Conservation (phyloP, 1,140 invertebrate genomes). For the Frieseomelitta varia region DNA sequence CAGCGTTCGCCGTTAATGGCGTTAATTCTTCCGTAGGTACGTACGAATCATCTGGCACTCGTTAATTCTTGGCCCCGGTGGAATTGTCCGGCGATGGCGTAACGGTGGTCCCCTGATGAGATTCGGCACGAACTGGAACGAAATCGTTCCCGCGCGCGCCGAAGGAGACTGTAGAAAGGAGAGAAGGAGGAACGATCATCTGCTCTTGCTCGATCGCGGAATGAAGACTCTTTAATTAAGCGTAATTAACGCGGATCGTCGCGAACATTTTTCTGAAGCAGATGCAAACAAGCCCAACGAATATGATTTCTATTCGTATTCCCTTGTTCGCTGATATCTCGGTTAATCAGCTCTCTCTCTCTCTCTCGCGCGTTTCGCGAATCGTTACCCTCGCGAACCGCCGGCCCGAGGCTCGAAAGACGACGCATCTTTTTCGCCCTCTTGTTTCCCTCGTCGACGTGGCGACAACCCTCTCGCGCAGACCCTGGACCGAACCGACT, state of each 20-base stretch:
- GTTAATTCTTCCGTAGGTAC: conserved; percentile 47
- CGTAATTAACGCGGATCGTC: conserved; percentile 5
- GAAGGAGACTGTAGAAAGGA: background rate
- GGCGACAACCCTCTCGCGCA: background rate
- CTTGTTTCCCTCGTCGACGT: background rate
- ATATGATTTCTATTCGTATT: background rate
- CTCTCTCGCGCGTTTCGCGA: too few species aligned
- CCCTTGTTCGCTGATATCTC: conserved; percentile 9
- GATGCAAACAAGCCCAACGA: background rate
- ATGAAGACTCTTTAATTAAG: conserved; percentile 8
- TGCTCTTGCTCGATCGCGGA: background rate
- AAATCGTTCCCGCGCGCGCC: background rate
- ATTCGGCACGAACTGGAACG: background rate
- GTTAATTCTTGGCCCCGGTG: conserved; percentile 35
- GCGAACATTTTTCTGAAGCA: background rate
- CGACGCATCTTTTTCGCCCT: conserved; percentile 2
- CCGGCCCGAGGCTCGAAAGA: too few species aligned
- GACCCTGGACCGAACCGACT: background rate
- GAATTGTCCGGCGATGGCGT: conserved; percentile 1
- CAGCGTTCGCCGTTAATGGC: conserved; percentile 32
- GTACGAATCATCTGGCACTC: conserved; percentile 52
- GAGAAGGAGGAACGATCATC: background rate
- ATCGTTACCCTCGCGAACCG: background rate
- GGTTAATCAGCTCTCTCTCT: conserved; percentile 61
- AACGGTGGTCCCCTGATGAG: background rate